Base-by-base conservation (phyloP, 2,888 invertebrate species). In the Melanchra persicariae region DNA sequence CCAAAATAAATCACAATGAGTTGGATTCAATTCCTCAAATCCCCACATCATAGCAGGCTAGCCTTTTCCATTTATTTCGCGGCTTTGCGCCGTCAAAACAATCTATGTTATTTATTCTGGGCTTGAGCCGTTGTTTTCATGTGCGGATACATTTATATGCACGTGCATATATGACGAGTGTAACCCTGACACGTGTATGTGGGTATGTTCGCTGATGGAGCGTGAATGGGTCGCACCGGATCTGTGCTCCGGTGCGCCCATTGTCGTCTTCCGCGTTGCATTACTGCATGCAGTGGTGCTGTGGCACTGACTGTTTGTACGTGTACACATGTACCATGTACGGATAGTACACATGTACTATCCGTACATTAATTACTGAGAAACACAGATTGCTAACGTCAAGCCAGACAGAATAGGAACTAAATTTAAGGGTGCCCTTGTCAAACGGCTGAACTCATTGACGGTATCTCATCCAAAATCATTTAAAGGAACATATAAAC, bases 221-320 rank as follows among this genome's bases (percentile, higher is more conserved):
- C 94, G 93, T 93, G 93, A 93, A 93, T 91, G 86, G 91, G 90
- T 86, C 88, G 88, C 84, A 82, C 92, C 94, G 95, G 95, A 95
- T 91, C 92, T 91, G 81, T 89, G 95, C 93, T 90, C 92, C 90
- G 93, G 77, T 92, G 93, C 88, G 85, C 88, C 91, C 90, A 93
- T 93, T 95, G 94, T 95, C 87, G 88, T 91, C 92, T 94, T 93
- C 93, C 93, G 93, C 87, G 89, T 90, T 88, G 89, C 91, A 88
- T 89, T 86, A 87, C 85, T 85, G 77, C 64, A 71, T 82, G 63
- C 67, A 58, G 55, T 58, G 49, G 62, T 59, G 26, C 57, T 64
- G 69, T 70, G 34, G 40, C 40, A 58, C 70, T 71, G 40, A 47
- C 40, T 55, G 47, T 49, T 34, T 65, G 61, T 59, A 51, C 49